A percentile compares a stretch with the other conserved stretches of the same genome.
Conservation (phyloP, 1,140 invertebrate genomes). For the Drosophila virilis region DNA sequence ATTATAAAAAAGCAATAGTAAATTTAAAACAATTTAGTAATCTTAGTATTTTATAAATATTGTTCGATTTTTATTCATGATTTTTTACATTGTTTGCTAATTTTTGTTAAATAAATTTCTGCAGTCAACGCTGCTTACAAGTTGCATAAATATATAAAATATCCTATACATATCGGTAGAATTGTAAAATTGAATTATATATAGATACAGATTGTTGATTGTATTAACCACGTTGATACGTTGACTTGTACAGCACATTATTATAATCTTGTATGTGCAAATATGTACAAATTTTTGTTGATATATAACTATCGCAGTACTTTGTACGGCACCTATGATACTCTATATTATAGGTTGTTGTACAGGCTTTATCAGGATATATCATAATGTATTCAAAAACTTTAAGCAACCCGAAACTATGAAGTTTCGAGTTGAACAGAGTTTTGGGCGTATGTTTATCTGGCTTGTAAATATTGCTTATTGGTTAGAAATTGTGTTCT, state of each 20-base stretch:
- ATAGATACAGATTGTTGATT: conserved; percentile 34
- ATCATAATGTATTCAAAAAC: conserved; percentile 40
- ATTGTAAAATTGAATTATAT: conserved; percentile 49
- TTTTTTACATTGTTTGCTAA: conserved; percentile 30
- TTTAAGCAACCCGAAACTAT: conserved; percentile 38
- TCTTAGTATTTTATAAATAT: conserved; percentile 59
- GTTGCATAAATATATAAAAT: conserved; percentile 62
- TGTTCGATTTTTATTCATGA: conserved; percentile 60
- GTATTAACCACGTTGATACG: conserved; percentile 62
- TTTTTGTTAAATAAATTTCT: conserved; percentile 7
- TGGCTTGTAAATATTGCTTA: conserved; percentile 63
- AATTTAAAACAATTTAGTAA: no score
- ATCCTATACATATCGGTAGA: conserved; percentile 36
- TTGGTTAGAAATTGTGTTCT: conserved; percentile 22
- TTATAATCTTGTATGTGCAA: conserved; percentile 12
- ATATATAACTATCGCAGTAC: conserved; percentile 59
- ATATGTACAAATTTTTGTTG: conserved; percentile 39
- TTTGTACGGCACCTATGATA: conserved; percentile 71
- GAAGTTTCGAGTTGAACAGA: conserved; percentile 39
- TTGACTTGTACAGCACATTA: conserved; percentile 59
- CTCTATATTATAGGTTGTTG: conserved; percentile 40
- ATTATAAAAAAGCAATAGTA: background rate
- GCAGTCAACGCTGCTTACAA: conserved; percentile 14
- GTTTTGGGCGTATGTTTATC: conserved; percentile 25
- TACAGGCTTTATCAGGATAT: conserved; percentile 12